phyloP scores from a whole-genome alignment of 2,113 vertebrate species.

The Anoplopoma fimbria region DNA sequence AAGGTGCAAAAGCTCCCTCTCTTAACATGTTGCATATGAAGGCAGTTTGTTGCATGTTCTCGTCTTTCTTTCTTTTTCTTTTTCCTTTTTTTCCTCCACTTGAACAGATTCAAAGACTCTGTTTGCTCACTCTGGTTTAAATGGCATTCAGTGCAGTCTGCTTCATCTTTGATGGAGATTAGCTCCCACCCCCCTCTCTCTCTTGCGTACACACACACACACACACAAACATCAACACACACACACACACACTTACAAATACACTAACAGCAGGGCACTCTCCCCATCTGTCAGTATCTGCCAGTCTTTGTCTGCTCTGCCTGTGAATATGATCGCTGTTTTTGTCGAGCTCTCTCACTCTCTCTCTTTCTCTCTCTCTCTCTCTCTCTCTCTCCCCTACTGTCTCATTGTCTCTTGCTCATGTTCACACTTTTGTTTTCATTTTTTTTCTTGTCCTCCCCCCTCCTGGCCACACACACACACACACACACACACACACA shows the following conservation, averaged over 20 bases:
- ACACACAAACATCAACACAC: constrained; percentile 1
- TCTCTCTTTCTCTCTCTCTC: constrained; percentile 5
- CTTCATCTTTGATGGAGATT: constrained; percentile 58
- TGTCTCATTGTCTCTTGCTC: constrained; percentile 21
- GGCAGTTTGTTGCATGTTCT: background rate
- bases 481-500: too few species aligned
- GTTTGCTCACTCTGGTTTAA: constrained; percentile 47
- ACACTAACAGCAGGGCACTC: constrained; percentile 48
- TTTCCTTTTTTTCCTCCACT: background rate
- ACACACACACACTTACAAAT: constrained; percentile 2
- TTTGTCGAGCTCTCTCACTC: constrained; percentile 34
- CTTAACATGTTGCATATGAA: background rate
- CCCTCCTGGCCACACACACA: background rate
- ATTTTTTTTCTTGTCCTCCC: background rate
- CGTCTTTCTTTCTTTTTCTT: background rate
- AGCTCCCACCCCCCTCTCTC: background rate
- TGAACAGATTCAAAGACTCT: constrained; percentile 2
- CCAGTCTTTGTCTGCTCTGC: constrained; percentile 46
- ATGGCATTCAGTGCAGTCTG: constrained; percentile 55
- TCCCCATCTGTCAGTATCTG: constrained; percentile 59
- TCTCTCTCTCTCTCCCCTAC: background rate
- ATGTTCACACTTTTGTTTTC: constrained; percentile 7
- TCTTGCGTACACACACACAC: background rate
- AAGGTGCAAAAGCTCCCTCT: constrained; percentile 5
- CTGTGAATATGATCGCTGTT: constrained; percentile 48